Conservation (phyloP, 2,888 invertebrate genomes). For the Himalopsyche anomala region DNA sequence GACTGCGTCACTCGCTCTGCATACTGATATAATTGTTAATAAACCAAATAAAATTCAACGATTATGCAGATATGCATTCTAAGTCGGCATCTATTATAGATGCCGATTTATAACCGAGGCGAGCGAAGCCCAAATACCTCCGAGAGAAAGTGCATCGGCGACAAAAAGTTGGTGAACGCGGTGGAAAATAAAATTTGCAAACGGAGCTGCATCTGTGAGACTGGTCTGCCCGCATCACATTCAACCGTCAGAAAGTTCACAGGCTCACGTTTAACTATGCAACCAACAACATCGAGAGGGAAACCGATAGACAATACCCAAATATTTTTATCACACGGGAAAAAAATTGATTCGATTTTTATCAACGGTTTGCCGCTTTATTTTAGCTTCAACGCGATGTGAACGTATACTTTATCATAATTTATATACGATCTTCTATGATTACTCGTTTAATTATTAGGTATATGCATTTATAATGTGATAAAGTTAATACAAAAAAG, state of each 20-base stretch:
- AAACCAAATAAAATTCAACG: neutral
- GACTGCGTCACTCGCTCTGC: neutral
- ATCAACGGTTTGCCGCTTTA: neutral
- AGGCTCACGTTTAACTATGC: neutral
- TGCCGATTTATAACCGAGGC: neutral
- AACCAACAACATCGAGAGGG: neutral
- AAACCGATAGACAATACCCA: constrained; percentile 31
- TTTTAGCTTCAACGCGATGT: neutral
- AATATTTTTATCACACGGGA: constrained; percentile 34
- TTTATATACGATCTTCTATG: neutral
- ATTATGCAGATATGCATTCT: neutral
- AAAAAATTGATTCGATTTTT: neutral
- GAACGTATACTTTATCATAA: neutral
- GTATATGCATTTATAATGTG: too few species aligned
- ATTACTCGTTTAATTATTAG: too few species aligned
- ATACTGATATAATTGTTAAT: neutral
- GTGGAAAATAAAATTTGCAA: constrained; percentile 17
- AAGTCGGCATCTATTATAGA: neutral
- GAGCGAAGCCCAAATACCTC: constrained; percentile 12
- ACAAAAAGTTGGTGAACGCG: neutral
- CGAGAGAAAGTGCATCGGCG: neutral
- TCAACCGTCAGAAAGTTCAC: constrained; percentile 1
- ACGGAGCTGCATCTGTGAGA: neutral
- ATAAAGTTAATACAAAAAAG: too few species aligned
- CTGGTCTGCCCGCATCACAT: constrained; percentile 15